Percentiles rank a stretch among this genome's conserved stretches.
Evolutionary conservation across 2,113 vertebrate species (phyloP).

Genomic region (Mystacornis crossleyi): DNA sequence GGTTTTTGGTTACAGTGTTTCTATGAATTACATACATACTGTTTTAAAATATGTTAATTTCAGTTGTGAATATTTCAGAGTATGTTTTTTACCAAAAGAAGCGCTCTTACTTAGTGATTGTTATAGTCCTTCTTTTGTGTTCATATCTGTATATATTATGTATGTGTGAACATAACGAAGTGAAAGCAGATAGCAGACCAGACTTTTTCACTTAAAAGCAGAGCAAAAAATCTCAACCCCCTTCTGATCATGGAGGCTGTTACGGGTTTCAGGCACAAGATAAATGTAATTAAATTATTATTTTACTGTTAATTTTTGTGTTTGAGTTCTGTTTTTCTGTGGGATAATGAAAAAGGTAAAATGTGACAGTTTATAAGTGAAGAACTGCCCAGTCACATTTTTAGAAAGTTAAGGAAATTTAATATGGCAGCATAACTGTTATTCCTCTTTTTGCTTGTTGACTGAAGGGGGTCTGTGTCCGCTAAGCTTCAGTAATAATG

Average conservation of each 20-base stretch:
- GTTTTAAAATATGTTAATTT: neutral
- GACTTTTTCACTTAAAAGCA: neutral
- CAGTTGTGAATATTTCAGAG: neutral
- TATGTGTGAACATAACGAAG: neutral
- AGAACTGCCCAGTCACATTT: neutral
- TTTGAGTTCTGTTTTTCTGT: neutral
- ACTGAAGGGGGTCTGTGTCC: neutral
- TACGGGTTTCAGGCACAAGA: rapidly evolving
- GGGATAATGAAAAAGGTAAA: neutral
- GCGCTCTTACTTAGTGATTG: neutral
- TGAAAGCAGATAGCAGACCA: neutral
- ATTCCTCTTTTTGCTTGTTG: neutral
- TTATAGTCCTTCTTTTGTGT: neutral
- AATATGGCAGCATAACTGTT: neutral
- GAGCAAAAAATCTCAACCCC: neutral
- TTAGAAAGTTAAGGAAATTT: neutral
- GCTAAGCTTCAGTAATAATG: neutral
- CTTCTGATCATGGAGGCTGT: neutral
- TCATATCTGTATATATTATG: rapidly evolving
- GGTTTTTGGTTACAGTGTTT: neutral
- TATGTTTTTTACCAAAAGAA: neutral
- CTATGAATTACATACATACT: neutral
- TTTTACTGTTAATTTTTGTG: neutral
- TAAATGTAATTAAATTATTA: neutral
- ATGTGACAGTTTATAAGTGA: neutral